These are phyloP conservation scores for Brevimyrus niger DNA, from an alignment of 2,113 vertebrate species.

Conservation along the genomic window DNA sequence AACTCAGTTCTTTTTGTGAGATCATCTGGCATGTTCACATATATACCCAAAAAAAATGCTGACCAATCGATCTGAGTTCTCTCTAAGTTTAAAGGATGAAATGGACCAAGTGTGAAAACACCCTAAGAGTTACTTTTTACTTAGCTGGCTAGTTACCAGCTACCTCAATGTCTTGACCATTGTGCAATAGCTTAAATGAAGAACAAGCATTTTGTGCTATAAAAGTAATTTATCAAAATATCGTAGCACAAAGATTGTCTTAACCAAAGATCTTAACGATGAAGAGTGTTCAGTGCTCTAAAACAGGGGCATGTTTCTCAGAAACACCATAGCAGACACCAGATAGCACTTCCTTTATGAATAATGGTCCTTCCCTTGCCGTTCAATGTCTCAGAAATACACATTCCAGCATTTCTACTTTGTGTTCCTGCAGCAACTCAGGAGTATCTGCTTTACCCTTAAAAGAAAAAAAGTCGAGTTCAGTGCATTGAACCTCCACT, in stretches of 20 bases:
- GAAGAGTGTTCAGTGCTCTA: background rate
- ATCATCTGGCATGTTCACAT: too few species aligned
- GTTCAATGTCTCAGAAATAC: background rate
- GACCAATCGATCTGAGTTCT: too few species aligned
- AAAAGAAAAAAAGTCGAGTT: background rate
- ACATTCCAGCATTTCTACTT: too few species aligned
- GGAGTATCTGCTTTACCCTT: background rate
- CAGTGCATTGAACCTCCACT: background rate
- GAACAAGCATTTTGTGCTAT: background rate
- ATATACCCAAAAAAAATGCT: too few species aligned
- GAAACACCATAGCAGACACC: background rate
- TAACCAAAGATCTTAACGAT: background rate
- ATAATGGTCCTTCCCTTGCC: background rate
- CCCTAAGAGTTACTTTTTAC: background rate
- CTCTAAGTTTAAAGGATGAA: too few species aligned
- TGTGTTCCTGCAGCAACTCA: background rate
- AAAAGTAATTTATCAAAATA: background rate
- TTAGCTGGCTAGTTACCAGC: background rate
- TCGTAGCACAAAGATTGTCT: background rate
- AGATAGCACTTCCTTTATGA: background rate
- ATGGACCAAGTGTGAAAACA: too few species aligned
- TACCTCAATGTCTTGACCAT: background rate
- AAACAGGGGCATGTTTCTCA: too few species aligned
- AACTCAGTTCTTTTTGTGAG: too few species aligned
- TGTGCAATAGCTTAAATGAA: background rate